These are phyloP conservation scores for Harlomillsia oculata DNA, from an alignment of 1,140 invertebrate species.

Conservation along the genomic window DNA sequence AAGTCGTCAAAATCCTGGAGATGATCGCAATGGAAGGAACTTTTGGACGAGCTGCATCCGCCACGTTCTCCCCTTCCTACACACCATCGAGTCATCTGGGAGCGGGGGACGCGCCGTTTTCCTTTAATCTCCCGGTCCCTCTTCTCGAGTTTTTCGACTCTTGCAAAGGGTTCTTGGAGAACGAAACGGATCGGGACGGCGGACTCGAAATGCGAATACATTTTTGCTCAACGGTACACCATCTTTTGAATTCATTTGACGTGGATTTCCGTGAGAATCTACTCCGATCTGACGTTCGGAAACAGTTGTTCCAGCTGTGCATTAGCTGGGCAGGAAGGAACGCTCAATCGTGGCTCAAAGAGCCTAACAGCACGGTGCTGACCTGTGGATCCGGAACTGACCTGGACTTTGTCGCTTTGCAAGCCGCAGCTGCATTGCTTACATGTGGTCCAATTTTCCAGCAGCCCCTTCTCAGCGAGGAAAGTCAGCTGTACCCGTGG, in stretches of 20 bases:
- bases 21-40: slow-evolving; percentile 85
- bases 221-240: slow-evolving; percentile 27
- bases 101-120: slow-evolving; percentile 2
- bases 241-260: slow-evolving; percentile 25
- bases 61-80: slow-evolving; percentile 5
- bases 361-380: not conserved
- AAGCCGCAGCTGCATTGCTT: slow-evolving; percentile 87
- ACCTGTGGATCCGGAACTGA: slow-evolving; percentile 43
- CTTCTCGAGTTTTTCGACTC: slow-evolving; percentile 31
- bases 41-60: slow-evolving; percentile 68
- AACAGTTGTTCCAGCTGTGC: slow-evolving; percentile 82
- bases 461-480: slow-evolving; percentile 72
- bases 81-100: slow-evolving; percentile 15
- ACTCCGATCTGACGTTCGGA: slow-evolving; percentile 73
- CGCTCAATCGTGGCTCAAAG: slow-evolving; percentile 45
- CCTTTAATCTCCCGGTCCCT: slow-evolving; percentile 8
- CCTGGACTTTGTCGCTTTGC: slow-evolving; percentile 55
- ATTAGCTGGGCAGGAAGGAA: slow-evolving; percentile 85
- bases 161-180: slow-evolving; percentile 31
- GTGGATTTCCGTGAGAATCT: slow-evolving; percentile 51
- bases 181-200: slow-evolving; percentile 31
- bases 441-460: slow-evolving; percentile 91
- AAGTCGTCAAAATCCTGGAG: slow-evolving; percentile 81
- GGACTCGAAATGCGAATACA: slow-evolving; percentile 28
- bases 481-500: slow-evolving; percentile 81